A percentile compares a stretch with the other conserved stretches of the same genome.
These are phyloP conservation scores for Sebastes vulpes DNA, from an alignment of 2,797 vertebrate species.

Conservation along the genomic window DNA sequence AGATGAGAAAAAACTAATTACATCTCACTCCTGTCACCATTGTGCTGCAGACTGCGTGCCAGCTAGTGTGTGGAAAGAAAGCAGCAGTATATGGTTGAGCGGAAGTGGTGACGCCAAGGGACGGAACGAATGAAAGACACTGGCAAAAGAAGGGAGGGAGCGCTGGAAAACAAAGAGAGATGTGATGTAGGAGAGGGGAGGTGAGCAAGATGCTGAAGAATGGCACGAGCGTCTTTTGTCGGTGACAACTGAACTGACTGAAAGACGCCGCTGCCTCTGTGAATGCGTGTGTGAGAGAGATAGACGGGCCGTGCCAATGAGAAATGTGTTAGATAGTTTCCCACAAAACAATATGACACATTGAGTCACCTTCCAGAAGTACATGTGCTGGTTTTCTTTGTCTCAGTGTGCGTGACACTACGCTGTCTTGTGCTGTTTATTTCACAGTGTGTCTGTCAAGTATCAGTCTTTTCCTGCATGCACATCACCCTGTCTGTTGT, in stretches of 20 bases:
- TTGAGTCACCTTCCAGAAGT: conserved; percentile 53
- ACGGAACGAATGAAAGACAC: conserved; percentile 51
- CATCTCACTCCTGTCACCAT: conserved; percentile 20
- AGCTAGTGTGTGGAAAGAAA: conserved; percentile 33
- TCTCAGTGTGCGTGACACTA: conserved; percentile 2
- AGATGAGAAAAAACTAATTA: conserved; percentile 31
- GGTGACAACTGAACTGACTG: conserved; percentile 32
- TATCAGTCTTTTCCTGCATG: not conserved
- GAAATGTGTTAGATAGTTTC: conserved; percentile 29
- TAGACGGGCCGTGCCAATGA: conserved; percentile 8
- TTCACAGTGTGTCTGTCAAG: not conserved
- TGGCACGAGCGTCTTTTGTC: conserved; percentile 28
- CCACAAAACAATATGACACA: conserved; percentile 33
- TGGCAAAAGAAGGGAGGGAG: conserved; percentile 42
- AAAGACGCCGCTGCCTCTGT: conserved; percentile 37
- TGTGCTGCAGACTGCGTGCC: conserved; percentile 43
- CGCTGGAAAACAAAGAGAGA: conserved; percentile 51
- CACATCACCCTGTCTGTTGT: not conserved
- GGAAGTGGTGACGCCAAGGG: conserved; percentile 75
- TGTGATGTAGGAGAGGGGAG: conserved; percentile 38
- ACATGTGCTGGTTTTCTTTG: conserved; percentile 14
- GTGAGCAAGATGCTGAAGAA: conserved; percentile 27
- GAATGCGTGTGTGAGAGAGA: not conserved
- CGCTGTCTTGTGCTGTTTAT: not conserved
- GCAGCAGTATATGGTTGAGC: conserved; percentile 67